Conservation (phyloP, 2,797 vertebrate genomes). For the Sebastes umbrosus region DNA sequence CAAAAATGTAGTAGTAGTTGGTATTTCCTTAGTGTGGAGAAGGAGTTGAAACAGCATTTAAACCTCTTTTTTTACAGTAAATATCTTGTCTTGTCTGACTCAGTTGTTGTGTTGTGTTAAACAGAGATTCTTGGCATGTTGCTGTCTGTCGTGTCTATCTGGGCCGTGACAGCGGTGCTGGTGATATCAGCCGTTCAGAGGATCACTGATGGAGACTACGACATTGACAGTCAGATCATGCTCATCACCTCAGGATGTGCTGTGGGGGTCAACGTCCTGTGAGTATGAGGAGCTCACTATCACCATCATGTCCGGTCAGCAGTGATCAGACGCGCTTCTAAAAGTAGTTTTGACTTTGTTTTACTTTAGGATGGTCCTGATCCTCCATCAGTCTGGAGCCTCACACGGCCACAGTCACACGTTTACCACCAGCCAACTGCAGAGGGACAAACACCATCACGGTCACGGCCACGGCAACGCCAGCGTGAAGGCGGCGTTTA, state of each 20-base stretch:
- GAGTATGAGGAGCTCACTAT: not conserved
- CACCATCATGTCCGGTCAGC: too few relatives aligned
- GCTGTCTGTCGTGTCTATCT: conserved; percentile 90
- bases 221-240: conserved; percentile 87
- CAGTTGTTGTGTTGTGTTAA: conserved; percentile 12
- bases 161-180: conserved; percentile 87
- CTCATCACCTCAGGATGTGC: conserved; percentile 90
- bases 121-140: conserved; percentile 91
- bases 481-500: conserved; percentile 90
- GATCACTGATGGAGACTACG: conserved; percentile 83
- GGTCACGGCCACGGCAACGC: conserved; percentile 80
- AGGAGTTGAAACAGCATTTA: too few relatives aligned
- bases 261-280: conserved; percentile 89
- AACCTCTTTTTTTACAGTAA: too few relatives aligned
- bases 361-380: conserved; percentile 86
- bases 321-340: not conserved
- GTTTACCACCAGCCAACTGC: conserved; percentile 27
- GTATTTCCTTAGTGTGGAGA: too few relatives aligned
- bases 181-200: conserved; percentile 87
- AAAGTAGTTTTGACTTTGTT: not conserved
- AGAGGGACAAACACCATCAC: conserved; percentile 48
- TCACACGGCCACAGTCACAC: conserved; percentile 81
- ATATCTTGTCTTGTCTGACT: too few relatives aligned
- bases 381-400: conserved; percentile 86
- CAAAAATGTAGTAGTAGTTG: too few relatives aligned